Evolutionary conservation across 1,140 invertebrate species (phyloP), one percentile per base, ranked within the genome.

Genomic region (Bombus turneri): DNA sequence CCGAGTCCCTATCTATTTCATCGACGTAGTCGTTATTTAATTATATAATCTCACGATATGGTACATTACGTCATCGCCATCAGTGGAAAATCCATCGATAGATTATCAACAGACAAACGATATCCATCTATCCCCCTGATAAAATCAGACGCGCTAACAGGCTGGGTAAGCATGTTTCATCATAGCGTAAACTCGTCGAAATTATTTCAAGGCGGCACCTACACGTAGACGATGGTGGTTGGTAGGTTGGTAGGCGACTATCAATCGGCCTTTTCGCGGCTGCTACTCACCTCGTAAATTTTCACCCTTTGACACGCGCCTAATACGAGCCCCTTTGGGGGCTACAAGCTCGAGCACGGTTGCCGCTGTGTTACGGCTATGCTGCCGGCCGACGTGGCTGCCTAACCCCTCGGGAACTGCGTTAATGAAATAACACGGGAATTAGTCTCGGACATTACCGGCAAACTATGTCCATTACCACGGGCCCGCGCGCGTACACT

Each of bases 391-490:
- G 86, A 77, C 85, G 85, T 77, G 86, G 87, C 83, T 87, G 86
- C 75, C 83, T 86, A 86, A 90, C 88, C 93, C 93, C 93, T 92
- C 87, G 86, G 93, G 89, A 91, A 94, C 91, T 92, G 93, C 87
- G 94, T 94, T 95, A 95, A 95, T 95, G 94, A 95, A 95, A 95
- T 95, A 95, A 95, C 94, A 95, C 94, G 94, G 94, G 93, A 94
- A 95, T 95, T 95, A 95, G 95, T 95, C 94, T 95, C 94, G 95
- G 94, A 95, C 95, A 95, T 95, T 95, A 95, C 93, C 94, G 91
- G 89, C 94, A 93, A 95, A 95, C 95, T 95, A 95, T 95, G 95
- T 94, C 94, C 95, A 95, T 95, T 95, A 95, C 91, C 91, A 90
- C 87, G 92, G 84, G 87, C 91, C 66, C 31, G 34, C 39, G 85